Percentiles rank a stretch among this genome's conserved stretches.
Evolutionary conservation across 2,797 vertebrate genomes (phyloP).

Genomic region (Premnoplex brunnescens): DNA sequence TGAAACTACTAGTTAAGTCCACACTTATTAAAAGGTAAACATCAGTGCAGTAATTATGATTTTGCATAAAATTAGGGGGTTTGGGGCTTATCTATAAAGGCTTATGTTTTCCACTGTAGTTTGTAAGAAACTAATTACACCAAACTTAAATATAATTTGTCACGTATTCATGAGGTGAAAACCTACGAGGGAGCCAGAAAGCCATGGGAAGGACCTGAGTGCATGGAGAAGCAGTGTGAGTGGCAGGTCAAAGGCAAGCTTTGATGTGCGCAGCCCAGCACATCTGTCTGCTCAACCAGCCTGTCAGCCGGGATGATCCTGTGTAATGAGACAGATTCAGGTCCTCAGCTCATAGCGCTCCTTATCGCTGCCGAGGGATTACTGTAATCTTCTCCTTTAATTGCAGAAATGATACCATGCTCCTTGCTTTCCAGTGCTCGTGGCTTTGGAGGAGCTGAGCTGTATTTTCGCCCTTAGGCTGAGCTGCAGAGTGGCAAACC

Average conservation of each 20-base stretch:
- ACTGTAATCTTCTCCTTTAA: constrained; percentile 48
- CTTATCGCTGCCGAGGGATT: constrained; percentile 44
- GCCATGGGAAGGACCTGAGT: background rate
- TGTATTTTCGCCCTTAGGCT: background rate
- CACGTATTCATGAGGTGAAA: background rate
- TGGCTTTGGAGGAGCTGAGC: background rate
- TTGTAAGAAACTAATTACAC: background rate
- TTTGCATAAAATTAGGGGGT: background rate
- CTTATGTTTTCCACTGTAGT: background rate
- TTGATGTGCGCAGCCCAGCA: constrained; percentile 46
- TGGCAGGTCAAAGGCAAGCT: constrained; percentile 50
- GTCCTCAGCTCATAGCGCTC: background rate
- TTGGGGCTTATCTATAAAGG: background rate
- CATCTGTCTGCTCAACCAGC: background rate
- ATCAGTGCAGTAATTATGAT: background rate
- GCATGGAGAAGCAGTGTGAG: background rate
- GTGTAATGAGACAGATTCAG: constrained; percentile 4
- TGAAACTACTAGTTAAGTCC: background rate
- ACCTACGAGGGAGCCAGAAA: background rate
- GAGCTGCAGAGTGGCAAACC: background rate
- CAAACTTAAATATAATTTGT: constrained; percentile 16
- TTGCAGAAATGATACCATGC: background rate
- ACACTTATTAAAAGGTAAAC: background rate
- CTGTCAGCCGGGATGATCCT: constrained; percentile 34
- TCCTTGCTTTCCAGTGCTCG: background rate